phyloP scores from a whole-genome alignment of 2,113 vertebrate genomes.

The Corythaixoides concolor region DNA sequence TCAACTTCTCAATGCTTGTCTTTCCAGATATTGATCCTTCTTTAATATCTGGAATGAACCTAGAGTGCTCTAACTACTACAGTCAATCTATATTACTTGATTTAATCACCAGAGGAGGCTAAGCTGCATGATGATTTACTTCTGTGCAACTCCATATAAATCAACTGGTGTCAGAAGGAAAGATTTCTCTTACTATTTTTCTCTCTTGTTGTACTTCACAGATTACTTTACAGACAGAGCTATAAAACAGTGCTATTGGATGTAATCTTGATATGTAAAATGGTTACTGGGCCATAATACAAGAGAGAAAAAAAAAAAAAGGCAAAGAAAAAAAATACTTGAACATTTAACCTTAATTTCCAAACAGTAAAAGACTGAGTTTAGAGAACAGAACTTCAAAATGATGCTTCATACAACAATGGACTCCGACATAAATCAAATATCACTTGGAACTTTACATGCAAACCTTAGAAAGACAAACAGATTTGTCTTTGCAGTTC shows the following conservation, averaged over 20 bases:
- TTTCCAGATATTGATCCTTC: not conserved
- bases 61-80: not conserved
- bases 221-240: not conserved
- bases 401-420: not conserved
- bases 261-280: not conserved
- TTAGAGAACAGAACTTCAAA: not conserved
- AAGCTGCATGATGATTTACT: not conserved
- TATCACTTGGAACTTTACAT: not conserved
- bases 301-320: not conserved
- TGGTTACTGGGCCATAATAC: not conserved
- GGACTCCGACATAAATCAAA: not conserved
- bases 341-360: not conserved
- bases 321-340: accelerated
- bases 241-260: not conserved
- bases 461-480: not conserved
- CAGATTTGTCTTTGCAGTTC: not conserved
- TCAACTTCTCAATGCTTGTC: not conserved
- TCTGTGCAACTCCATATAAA: not conserved
- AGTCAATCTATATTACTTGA: not conserved
- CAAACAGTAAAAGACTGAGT: not conserved
- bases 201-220: not conserved
- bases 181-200: not conserved
- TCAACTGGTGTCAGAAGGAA: not conserved
- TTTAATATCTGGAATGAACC: not conserved
- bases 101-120: not conserved